Base-by-base conservation (phyloP, 2,888 invertebrate species). In the Rosalia funebris region DNA sequence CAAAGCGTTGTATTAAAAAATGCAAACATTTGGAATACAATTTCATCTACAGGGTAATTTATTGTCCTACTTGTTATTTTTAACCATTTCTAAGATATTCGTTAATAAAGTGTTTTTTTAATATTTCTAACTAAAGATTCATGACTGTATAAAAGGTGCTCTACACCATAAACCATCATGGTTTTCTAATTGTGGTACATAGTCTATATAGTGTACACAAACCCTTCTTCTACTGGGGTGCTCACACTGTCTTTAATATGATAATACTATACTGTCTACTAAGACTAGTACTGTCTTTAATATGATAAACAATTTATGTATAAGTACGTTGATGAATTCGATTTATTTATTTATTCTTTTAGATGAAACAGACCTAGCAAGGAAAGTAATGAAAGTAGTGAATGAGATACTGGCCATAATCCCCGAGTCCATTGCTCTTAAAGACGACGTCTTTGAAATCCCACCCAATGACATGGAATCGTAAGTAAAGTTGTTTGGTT, bases 361-460 rank as follows among this genome's bases (percentile, higher is more conserved):
- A 44, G 44, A 9, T n/a, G 44, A 11, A 10, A 9, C 2, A 44
- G 44, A 44, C 19, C 19, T 44, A n/a, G 19, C 44, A 12, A 19
- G 11, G 7, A 19, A 44, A 9, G 44, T 44, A 2, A n/a, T 1
- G 11, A 10, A 19, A 17, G 44, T 11, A 17, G 19, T 44, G 1
- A n/a, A 44, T 1, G 11, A 44, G 11, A 44, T 44, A 11, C 5
- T 19, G 19, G 17, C 16, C 7, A 12, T 9, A 19, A 17, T 44
- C 4, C 10, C 20, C 0, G 44, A 44, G 2, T 19, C 44, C 7
- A 10, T 44, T 2, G n/a, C 19, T n/a, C 3, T 25, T 25, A 25
- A 25, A 25, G 25, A 9, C 9, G 25, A 25, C 25, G 25, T 25
- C 25, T 5, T 25, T 9, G 9, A 3, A 3, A 25, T 25, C 9